Base-by-base conservation (phyloP, 2,888 invertebrate species). In the Eledone cirrhosa region DNA sequence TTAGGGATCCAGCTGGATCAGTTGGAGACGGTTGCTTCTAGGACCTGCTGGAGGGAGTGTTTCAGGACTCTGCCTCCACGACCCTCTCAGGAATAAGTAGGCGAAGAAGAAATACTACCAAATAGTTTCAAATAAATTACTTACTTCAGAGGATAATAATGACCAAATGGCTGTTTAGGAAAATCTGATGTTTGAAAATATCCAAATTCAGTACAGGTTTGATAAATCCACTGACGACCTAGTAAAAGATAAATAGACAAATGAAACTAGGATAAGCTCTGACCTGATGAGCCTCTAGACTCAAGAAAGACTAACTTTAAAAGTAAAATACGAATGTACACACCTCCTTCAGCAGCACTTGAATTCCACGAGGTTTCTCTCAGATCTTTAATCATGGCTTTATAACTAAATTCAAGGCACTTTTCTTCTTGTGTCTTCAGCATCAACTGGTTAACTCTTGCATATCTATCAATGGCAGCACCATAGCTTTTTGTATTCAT, bases 171-270 rank as follows among this genome's bases (percentile, higher is more conserved):
- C 90, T 91, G 94, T 81, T 94, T 93, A 0, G 91, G 87, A 0
- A 85, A 77, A 81, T 94, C 93, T 0, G 97, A 96, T 0, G 96
- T 95, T 92, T 98, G 98, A 91, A 94, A 98, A 91, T 95, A 98
- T 41, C 97, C 98, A 89, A 98, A 98, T 90, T 98, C 98, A 0
- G 95, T 96, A 89, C 98, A 98, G 0, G 97, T 97, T 91, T 98
- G 98, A 90, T 97, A 98, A 80, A 93, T 94, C 98, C 98, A 98
- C 87, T 96, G 95, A 0, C 97, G 94, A 89, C 92, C 95, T 94
- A 90, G 7, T 82, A 59, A 47, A 14, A 31, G 78, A 77, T 76
- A 29, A 65, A 0, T 16, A 27, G 48, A 29, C 14, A 69, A 24
- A 33, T 65, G 24, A 22, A 7, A n/a, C 8, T 29, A 29, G 47